Conservation (phyloP, 35 echinoderm and acorn worm species). For the Apostichopus californicus region DNA sequence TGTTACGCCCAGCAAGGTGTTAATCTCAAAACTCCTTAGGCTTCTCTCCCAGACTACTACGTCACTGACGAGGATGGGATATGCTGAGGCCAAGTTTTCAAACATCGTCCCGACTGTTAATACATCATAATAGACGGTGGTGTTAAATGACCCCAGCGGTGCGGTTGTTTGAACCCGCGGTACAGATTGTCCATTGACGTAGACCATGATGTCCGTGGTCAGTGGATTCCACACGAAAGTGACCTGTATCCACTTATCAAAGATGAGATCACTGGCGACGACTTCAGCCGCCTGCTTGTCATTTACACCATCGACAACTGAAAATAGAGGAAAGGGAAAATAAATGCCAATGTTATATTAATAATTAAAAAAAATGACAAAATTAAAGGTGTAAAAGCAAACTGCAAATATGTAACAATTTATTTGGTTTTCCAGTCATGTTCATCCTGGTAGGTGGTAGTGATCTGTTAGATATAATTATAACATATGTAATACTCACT, state of each 20-base stretch:
- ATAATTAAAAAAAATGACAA: no score
- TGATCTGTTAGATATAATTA: no score
- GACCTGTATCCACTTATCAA: constrained; percentile 31
- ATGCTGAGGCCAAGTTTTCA: constrained; percentile 19
- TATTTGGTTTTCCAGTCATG: no score
- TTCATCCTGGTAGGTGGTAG: no score
- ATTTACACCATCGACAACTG: constrained; percentile 48
- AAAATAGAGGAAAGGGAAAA: background rate
- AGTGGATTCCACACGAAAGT: background rate
- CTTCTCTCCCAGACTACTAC: constrained; percentile 80
- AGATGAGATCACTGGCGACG: background rate
- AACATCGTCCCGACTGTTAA: constrained; percentile 71
- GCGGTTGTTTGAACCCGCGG: background rate
- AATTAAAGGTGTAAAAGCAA: no score
- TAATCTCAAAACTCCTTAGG: constrained; percentile 62
- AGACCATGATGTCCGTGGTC: background rate
- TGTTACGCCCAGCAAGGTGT: constrained; percentile 74
- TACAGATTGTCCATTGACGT: constrained; percentile 12
- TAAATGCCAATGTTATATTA: background rate
- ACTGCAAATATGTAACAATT: no score
- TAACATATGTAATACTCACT: no score
- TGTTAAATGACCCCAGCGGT: background rate
- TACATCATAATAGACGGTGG: background rate
- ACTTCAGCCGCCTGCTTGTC: constrained; percentile 8
- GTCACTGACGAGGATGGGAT: constrained; percentile 62